A percentile compares a stretch with the other conserved stretches of the same genome.
These are phyloP conservation scores for Agrilus planipennis DNA, from an alignment of 1,140 invertebrate species.

Conservation along the genomic window DNA sequence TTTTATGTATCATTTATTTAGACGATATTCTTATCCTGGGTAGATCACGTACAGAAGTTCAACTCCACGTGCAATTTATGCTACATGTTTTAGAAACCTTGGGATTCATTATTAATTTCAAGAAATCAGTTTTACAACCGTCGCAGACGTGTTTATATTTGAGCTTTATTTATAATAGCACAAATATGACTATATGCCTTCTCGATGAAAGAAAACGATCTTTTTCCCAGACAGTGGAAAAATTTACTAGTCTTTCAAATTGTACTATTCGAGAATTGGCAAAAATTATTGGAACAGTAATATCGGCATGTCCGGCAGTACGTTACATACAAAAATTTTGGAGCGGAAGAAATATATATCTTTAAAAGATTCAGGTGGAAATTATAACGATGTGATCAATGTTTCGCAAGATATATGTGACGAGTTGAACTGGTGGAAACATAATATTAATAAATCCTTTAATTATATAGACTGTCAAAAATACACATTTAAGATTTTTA, in stretches of 20 bases:
- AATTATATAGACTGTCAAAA: slow-evolving; percentile 7
- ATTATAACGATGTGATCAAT: slow-evolving; percentile 5
- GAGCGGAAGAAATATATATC: background rate
- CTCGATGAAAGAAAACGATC: background rate
- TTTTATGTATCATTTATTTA: slow-evolving; percentile 5
- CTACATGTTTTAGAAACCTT: background rate
- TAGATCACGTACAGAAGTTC: background rate
- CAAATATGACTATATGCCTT: background rate
- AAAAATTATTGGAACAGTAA: background rate
- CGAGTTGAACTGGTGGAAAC: slow-evolving; percentile 25
- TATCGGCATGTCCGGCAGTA: background rate
- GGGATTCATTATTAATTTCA: background rate
- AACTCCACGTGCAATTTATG: background rate
- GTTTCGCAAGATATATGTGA: slow-evolving; percentile 4
- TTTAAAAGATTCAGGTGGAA: too few species aligned
- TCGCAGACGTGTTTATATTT: background rate
- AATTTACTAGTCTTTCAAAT: too few species aligned
- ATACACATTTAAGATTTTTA: slow-evolving; percentile 27
- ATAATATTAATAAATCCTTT: slow-evolving; percentile 15
- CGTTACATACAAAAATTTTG: background rate
- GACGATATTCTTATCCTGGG: slow-evolving; percentile 12
- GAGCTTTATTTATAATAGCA: background rate
- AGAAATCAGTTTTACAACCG: background rate
- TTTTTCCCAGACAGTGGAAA: too few species aligned
- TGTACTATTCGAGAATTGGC: background rate